Base-by-base conservation (phyloP, 92 coral and sea anemone species). In the Phymanthus crucifer region DNA sequence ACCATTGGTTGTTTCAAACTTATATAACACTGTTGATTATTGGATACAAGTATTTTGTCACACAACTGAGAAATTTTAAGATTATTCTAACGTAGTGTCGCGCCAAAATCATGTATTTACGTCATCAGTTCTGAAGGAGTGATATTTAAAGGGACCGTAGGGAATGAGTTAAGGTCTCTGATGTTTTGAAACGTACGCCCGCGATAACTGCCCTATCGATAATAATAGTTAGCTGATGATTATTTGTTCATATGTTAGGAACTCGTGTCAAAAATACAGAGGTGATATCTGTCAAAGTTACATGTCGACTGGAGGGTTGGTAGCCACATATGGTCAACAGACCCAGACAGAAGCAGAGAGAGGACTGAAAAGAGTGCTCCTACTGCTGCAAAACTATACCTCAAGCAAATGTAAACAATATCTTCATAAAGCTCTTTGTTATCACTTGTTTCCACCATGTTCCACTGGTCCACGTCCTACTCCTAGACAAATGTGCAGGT, bases 371-470 rank as follows among this genome's bases (percentile, higher is more conserved):
- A 32, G 65, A 18, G 84, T 87, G 19, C 32, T 92, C 0, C 47
- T 73, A 17, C 76, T 76, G 14, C 71, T 89, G 9, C 80, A 43
- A 32, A 87, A 71, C 40, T 90, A 89, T 72, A 83, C 87, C 67
- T 89, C 87, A 32, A 61, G 80, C 33, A 38, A 77, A 0, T 96
- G 99, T 77, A 84, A 86, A 37, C 80, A 74, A 19, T 85, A 83
- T 45, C 84, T 94, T 10, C 45, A 84, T 46, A 89, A 85, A 76
- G 97, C 93, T 46, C 89, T 96, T 26, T 96, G 99, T 70, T 89
- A 89, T 70, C 85, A 91, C 69, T 75, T 91, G 78, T 93, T 96
- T 31, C 87, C 98, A 16, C 96, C 98, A 3, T 96, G 99, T 73
- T 61, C 78, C 27, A 43, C 5, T 57, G 85, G 75, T 5, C 74